Conservation (phyloP, 2,113 vertebrate species). For the Neofelis nebulosa region DNA sequence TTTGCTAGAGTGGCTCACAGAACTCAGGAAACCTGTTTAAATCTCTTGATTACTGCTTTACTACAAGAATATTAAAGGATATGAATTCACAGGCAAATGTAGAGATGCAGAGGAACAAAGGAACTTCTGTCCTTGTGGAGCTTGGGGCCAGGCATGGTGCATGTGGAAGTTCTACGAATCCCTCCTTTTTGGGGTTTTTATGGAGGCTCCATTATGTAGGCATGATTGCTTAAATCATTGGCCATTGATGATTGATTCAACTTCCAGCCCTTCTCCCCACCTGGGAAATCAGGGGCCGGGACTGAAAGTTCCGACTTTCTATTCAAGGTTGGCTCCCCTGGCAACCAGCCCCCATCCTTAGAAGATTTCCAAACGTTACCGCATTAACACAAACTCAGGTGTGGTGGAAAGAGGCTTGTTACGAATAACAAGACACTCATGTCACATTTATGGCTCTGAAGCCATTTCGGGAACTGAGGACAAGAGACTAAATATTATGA, state of each 20-base stretch:
- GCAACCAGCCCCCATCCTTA: neutral
- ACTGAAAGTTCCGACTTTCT: neutral
- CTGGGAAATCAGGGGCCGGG: neutral
- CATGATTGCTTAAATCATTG: neutral
- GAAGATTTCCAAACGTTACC: neutral
- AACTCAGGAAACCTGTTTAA: neutral
- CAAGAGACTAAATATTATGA: neutral
- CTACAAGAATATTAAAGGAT: neutral
- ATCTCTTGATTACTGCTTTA: neutral
- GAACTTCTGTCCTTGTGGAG: neutral
- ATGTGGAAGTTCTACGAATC: neutral
- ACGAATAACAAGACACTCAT: neutral
- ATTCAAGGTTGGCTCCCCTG: neutral
- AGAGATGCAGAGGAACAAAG: neutral
- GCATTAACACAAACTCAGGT: neutral
- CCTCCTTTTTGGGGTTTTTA: neutral
- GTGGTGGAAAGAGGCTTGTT: neutral
- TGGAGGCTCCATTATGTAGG: neutral
- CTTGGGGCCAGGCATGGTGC: neutral
- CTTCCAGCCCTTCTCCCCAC: neutral
- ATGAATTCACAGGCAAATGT: neutral
- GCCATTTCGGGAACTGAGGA: neutral
- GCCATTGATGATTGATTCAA: neutral
- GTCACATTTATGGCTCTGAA: neutral
- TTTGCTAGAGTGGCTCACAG: neutral